Evolutionary conservation across 2,113 vertebrate species (phyloP), one percentile per base, ranked within the genome.

Genomic region (Podarcis raffonei): DNA sequence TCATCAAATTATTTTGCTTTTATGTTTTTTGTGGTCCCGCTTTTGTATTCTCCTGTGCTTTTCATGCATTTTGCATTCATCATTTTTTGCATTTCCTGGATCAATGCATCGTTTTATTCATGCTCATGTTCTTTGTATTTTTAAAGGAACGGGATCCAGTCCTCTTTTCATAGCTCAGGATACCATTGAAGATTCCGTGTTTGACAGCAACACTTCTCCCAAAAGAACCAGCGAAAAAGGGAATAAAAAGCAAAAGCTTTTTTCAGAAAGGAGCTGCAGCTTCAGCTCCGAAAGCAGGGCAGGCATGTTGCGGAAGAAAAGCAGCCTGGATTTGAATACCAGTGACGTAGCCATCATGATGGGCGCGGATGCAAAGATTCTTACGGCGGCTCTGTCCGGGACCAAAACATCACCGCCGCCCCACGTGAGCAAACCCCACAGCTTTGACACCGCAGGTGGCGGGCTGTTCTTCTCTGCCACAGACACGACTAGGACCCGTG

Each of bases 321-420:
- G 96, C 87, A 98, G 97, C 86, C 95, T 98, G 94, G 98, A 98
- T 86, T 93, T 97, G 42, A 95, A 97, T 72, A 97, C 98, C 85
- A 98, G 98, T 94, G 97, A 98, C 95, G 96, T 98, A 89, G 98
- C 98, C 66, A 97, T 98, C 90, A 97, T 98, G 96, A 98, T 99
- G 98, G 99, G 98, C 6, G 99, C 98, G 0, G 99, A 99, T 89
- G 99, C 99, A 79, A 99, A 97, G 90, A 99, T 99, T 89, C 96
- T 99, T 25, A 97, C 98, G 22, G 98, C 98, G 11, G 98, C 97
- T 18, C 93, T 99, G 12, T 97, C 96, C 0, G 96, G 96, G 30
- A 93, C 95, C 18, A 97, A 96, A 90, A 95, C 94, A 30, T 96
- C 96, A 12, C 94, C 96, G 0, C 72, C 94, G 0, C 72, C 94